Conservation (phyloP, 2,888 invertebrate genomes). For the Nomada hirtipes region DNA sequence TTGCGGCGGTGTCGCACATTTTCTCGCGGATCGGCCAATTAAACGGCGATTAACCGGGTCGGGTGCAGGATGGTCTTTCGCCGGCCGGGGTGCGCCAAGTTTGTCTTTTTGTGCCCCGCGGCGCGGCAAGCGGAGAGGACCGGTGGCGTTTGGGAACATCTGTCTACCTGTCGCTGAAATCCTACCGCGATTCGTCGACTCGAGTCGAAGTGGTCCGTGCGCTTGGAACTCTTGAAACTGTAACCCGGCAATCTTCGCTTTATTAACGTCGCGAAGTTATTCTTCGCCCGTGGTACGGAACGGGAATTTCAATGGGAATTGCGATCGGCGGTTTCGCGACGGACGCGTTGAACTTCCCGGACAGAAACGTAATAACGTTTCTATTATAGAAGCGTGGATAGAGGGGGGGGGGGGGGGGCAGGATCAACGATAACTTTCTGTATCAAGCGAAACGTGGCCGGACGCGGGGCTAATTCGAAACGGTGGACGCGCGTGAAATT, state of each 20-base stretch:
- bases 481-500: constrained; percentile 47
- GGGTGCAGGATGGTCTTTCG: neutral
- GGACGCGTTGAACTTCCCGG: constrained; percentile 24
- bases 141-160: neutral
- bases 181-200: neutral
- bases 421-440: constrained; percentile 38
- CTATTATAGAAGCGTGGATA: neutral
- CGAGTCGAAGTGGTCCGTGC: neutral
- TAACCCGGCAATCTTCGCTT: constrained; percentile 12
- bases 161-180: neutral
- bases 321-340: constrained; percentile 24
- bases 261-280: constrained; percentile 21
- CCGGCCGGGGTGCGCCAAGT: neutral
- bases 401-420: neutral
- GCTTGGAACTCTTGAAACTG: neutral
- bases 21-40: neutral
- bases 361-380: neutral
- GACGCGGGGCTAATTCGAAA: constrained; percentile 54
- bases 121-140: no score
- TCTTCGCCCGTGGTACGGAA: constrained; percentile 4
- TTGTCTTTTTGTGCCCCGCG: neutral
- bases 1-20: constrained; percentile 22
- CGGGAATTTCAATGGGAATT: constrained; percentile 49
- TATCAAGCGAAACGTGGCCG: constrained; percentile 40
- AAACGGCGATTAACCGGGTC: neutral